Base-by-base conservation (phyloP, 37 sponge, comb jelly and placozoan species). In the Cladorhizidae sp. region DNA sequence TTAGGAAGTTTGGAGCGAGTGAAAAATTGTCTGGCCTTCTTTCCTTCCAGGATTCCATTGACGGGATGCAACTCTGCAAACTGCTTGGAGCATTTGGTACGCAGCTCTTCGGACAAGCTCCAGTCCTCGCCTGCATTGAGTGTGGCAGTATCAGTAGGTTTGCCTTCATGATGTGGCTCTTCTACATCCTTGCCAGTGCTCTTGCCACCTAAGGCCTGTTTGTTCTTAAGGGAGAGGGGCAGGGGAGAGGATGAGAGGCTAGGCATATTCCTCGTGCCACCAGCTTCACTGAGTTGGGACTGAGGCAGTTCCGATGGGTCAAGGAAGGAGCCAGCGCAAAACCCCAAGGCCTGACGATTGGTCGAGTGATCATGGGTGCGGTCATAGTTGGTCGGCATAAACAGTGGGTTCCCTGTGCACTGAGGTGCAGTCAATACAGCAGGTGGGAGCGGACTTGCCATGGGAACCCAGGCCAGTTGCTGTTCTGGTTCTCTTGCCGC, bases 21-120 rank as follows among this genome's bases (percentile, higher is more conserved):
- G 58, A 95, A 95, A 84, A 92, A 95, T 23, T 67, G 67, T n/a
- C 96, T 68, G n/a, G 96, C 96, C 35, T 92, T 80, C 28, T 91
- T 92, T 40, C 93, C 90, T 2, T 77, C 59, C 28, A 92, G 88
- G 7, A 79, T 51, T 11, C 92, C 92, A 23, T 59, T 12, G n/a
- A 55, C 72, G 23, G 92, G 84, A 1, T 75, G 32, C 72, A 92
- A 61, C 29, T 79, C 80, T 21, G 14, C 14, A 52, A 92, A 92
- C 76, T 92, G 92, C 25, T 50, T 56, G 0, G 25, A 12, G 57
- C 85, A 84, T 40, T 92, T 92, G 61, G 78, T 52, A 25, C 76
- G 38, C 50, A 92, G 70, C n/a, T 92, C 92, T 29, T 83, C 85
- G 3, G 88, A 80, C 0, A 92, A 31, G 43, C n/a, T 61, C 92